Percentiles rank a stretch among this genome's conserved stretches.
phyloP scores from a whole-genome alignment of 2,888 invertebrate species.

The Ectemnius continuus region DNA sequence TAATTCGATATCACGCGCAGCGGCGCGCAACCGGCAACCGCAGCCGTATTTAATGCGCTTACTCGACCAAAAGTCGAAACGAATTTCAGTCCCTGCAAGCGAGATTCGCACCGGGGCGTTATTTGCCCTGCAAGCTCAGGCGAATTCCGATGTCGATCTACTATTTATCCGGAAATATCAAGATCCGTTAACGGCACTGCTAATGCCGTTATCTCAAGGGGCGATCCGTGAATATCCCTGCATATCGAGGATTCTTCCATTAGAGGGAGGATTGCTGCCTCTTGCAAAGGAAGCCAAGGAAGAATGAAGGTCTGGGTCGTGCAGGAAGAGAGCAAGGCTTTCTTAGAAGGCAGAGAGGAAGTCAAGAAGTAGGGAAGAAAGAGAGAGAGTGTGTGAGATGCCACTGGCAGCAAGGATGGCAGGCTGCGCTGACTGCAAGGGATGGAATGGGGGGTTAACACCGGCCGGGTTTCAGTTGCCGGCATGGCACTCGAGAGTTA shows the following conservation, averaged over 20 bases:
- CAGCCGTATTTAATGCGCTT: slow-evolving; percentile 17
- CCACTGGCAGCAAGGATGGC: too few species aligned
- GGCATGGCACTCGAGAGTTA: slow-evolving; percentile 47
- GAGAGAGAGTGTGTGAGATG: background rate
- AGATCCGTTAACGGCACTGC: too few species aligned
- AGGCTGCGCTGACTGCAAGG: too few species aligned
- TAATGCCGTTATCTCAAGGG: too few species aligned
- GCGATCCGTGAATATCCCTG: background rate
- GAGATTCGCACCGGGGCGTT: too few species aligned
- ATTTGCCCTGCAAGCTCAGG: too few species aligned
- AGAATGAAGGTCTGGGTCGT: slow-evolving; percentile 6
- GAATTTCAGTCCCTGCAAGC: slow-evolving; percentile 17
- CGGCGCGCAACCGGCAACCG: slow-evolving; percentile 17
- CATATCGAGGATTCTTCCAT: slow-evolving; percentile 16
- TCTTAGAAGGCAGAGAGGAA: slow-evolving; percentile 8
- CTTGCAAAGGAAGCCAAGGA: slow-evolving; percentile 8
- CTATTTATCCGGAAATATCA: too few species aligned
- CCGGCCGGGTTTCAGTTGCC: slow-evolving; percentile 46
- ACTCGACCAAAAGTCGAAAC: slow-evolving; percentile 29
- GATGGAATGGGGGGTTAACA: slow-evolving; percentile 32
- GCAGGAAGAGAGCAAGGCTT: slow-evolving; percentile 4
- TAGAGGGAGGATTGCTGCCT: background rate
- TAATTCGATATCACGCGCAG: slow-evolving; percentile 42
- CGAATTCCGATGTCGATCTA: too few species aligned
- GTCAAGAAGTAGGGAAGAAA: slow-evolving; percentile 8